Conservation (phyloP, 2,888 invertebrate genomes). For the Glomeris marginata region DNA sequence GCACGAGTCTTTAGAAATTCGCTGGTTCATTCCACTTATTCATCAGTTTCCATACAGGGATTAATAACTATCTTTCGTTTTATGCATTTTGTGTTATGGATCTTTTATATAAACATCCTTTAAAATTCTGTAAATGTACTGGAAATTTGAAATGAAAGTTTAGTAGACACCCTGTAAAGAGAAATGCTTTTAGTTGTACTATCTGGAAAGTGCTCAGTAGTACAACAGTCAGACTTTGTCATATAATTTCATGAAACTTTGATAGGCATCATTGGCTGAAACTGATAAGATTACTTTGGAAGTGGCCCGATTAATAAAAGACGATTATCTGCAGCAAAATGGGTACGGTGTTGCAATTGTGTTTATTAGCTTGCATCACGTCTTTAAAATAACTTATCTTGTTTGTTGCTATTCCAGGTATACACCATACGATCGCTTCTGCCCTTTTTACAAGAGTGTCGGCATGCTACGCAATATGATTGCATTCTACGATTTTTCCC, state of each 20-base stretch:
- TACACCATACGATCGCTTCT: slow-evolving; percentile 89
- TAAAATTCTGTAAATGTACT: too few relatives aligned
- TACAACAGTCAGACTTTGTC: too few relatives aligned
- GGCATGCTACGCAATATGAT: slow-evolving; percentile 99
- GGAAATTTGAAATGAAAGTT: too few relatives aligned
- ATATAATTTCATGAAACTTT: slow-evolving; percentile 6
- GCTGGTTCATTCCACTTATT: too few relatives aligned
- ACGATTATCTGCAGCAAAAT: slow-evolving; percentile 99
- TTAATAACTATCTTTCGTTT: too few relatives aligned
- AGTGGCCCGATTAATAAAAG: slow-evolving; percentile 94
- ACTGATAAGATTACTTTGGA: slow-evolving; percentile 98
- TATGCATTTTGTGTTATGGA: too few relatives aligned
- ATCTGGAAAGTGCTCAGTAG: too few relatives aligned
- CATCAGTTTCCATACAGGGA: slow-evolving; percentile 9
- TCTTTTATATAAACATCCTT: too few relatives aligned
- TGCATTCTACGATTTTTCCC: slow-evolving; percentile 93
- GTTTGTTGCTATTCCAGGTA: slow-evolving; percentile 38
- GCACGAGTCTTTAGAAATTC: too few relatives aligned
- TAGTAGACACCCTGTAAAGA: too few relatives aligned
- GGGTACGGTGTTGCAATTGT: slow-evolving; percentile 41
- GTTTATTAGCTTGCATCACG: neutral
- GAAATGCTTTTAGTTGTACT: too few relatives aligned
- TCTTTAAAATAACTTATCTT: neutral
- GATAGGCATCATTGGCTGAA: slow-evolving; percentile 80
- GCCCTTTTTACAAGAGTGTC: slow-evolving; percentile 99